Base-by-base conservation (phyloP, 2,797 vertebrate species). In the Parotocinclus haroldoi region DNA sequence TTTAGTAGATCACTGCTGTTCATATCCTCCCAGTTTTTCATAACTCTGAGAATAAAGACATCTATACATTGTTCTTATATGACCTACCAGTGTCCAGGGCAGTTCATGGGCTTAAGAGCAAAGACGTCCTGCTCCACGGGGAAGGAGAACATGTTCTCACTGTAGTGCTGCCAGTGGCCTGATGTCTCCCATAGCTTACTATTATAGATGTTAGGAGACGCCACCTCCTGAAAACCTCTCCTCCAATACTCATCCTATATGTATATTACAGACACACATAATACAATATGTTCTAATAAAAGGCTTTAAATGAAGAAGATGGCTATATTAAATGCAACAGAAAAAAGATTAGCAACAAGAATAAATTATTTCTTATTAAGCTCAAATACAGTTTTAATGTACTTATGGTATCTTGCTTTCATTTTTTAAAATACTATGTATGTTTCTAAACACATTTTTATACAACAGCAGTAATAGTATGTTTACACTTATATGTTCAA, bases 41-140 rank as follows among this genome's bases (percentile, higher is more conserved):
- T 8, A 11, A 5, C 17, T 16, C 0, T 14, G n/a, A 11, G 16
- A 56, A 45, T 4, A 10, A 55, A 19, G 10, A 45, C 27, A 39
- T 18, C 18, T 37, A 7, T 7, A 18, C 19, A 9, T 37, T 4
- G n/a, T 36, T 10, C 18, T 49, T 18, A 16, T 8, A 49, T 13
- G 1, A 84, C 85, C 73, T 82, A 99, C 96, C 96, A 98, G 78
- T 99, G 96, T 57, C 94, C 96, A 0, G 96, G 96, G 57, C 96
- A 99, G 81, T 98, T 99, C 96, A 98, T 98, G 1, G 96, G 95
- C 72, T 98, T 99, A 8, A 98, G 91, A 6, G 96, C 95, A 51
- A 97, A 98, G 1, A 88, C 78, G 59, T 98, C 96, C 53, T 94
- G 94, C 71, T 98, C 96, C 0, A 96, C 78, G 0, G 94, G 90